Evolutionary conservation across 2,888 invertebrate genomes (phyloP).

Genomic region (Lapara coniferarum): DNA sequence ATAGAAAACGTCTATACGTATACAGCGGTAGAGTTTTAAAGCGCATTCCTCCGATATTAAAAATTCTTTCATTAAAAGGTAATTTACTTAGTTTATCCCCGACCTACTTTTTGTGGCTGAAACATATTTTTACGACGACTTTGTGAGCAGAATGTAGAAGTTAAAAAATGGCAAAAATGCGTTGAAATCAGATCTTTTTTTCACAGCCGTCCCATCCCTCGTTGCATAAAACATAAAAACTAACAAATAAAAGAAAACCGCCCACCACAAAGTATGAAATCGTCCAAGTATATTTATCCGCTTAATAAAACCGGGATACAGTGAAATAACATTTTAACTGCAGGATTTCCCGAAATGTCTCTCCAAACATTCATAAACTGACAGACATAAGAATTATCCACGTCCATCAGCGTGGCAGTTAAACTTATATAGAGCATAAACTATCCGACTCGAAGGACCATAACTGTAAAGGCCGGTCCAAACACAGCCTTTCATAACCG

Average conservation of each 20-base stretch:
- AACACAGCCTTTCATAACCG: too few species aligned
- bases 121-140: too few species aligned
- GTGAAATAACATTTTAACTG: slow-evolving; percentile 9
- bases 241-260: neutral
- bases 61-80: too few species aligned
- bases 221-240: neutral
- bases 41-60: too few species aligned
- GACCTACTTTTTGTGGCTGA: too few species aligned
- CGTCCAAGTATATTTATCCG: neutral
- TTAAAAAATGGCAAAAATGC: too few species aligned
- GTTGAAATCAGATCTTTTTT: too few species aligned
- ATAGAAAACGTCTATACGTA: neutral
- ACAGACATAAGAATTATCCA: slow-evolving; percentile 12
- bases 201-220: neutral
- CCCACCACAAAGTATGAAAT: neutral
- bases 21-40: too few species aligned
- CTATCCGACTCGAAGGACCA: slow-evolving; percentile 22
- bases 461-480: neutral
- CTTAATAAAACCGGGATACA: slow-evolving; percentile 20
- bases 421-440: slow-evolving; percentile 28
- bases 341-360: slow-evolving; percentile 1
- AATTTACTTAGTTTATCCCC: too few species aligned
- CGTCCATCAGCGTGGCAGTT: slow-evolving; percentile 10
- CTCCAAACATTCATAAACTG: slow-evolving; percentile 14
- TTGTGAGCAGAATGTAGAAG: too few species aligned